Conservation (phyloP, 2,797 vertebrate species). For the Ispidina picta region DNA sequence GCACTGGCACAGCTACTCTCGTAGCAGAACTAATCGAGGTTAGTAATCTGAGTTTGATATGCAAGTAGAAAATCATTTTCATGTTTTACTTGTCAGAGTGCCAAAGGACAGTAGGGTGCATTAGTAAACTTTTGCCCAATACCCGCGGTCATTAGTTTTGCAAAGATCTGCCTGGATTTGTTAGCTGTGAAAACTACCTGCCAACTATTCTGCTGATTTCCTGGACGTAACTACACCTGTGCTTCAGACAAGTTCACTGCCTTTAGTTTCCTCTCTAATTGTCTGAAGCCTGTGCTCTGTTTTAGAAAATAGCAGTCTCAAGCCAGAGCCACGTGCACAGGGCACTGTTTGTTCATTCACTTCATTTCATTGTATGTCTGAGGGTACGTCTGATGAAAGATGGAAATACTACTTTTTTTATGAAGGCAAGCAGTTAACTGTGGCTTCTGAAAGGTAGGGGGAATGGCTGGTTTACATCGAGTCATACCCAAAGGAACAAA, state of each 20-base stretch:
- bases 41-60: slow-evolving; percentile 35
- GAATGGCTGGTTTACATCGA: neutral
- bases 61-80: slow-evolving; percentile 50
- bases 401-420: slow-evolving; percentile 25
- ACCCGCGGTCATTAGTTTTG: slow-evolving; percentile 22
- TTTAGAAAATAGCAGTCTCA: neutral
- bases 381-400: neutral
- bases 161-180: slow-evolving; percentile 52
- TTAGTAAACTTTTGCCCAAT: slow-evolving; percentile 51
- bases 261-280: neutral
- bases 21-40: neutral
- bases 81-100: slow-evolving; percentile 44
- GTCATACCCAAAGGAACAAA: neutral
- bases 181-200: slow-evolving; percentile 61
- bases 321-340: neutral
- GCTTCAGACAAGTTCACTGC: slow-evolving; percentile 22
- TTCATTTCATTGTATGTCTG: neutral
- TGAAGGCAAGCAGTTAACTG: neutral
- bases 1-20: neutral
- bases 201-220: slow-evolving; percentile 45
- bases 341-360: slow-evolving; percentile 1
- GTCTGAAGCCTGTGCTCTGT: neutral
- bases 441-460: neutral
- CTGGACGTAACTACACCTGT: slow-evolving; percentile 59
- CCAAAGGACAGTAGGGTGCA: slow-evolving; percentile 63